These are phyloP conservation scores for Molothrus aeneus DNA, from an alignment of 2,797 vertebrate genomes.

Conservation along the genomic window DNA sequence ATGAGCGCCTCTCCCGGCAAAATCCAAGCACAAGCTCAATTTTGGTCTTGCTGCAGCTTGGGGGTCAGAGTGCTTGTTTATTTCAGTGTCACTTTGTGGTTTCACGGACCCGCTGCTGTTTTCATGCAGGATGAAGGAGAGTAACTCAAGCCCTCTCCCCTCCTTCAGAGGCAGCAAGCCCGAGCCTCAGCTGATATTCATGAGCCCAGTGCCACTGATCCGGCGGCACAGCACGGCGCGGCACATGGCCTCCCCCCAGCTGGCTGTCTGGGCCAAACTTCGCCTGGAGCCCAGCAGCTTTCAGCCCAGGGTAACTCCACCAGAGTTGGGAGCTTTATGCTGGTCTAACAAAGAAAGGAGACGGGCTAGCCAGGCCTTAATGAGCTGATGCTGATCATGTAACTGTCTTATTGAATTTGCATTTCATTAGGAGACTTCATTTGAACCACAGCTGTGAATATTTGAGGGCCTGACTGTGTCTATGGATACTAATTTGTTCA, in stretches of 20 bases:
- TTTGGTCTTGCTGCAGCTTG: not conserved
- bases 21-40: not conserved
- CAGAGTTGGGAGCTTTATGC: slow-evolving; percentile 44
- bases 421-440: slow-evolving; percentile 71
- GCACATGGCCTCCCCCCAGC: not conserved
- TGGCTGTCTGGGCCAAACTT: slow-evolving; percentile 18
- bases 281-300: not conserved
- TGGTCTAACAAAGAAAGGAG: slow-evolving; percentile 51
- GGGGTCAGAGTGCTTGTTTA: not conserved
- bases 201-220: not conserved
- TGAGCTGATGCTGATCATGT: slow-evolving; percentile 71
- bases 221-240: rapidly evolving
- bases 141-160: not conserved
- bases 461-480: slow-evolving; percentile 63
- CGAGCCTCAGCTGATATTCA: not conserved
- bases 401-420: slow-evolving; percentile 72
- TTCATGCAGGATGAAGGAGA: not conserved
- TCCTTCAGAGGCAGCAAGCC: not conserved
- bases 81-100: not conserved
- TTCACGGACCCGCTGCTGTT: not conserved
- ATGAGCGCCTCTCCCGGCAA: not conserved
- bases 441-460: slow-evolving; percentile 71
- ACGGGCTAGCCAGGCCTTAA: slow-evolving; percentile 52
- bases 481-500: slow-evolving; percentile 68
- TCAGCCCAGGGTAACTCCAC: slow-evolving; percentile 20